Base-by-base conservation (phyloP, 2,113 vertebrate species). In the Chinchilla lanigera region DNA sequence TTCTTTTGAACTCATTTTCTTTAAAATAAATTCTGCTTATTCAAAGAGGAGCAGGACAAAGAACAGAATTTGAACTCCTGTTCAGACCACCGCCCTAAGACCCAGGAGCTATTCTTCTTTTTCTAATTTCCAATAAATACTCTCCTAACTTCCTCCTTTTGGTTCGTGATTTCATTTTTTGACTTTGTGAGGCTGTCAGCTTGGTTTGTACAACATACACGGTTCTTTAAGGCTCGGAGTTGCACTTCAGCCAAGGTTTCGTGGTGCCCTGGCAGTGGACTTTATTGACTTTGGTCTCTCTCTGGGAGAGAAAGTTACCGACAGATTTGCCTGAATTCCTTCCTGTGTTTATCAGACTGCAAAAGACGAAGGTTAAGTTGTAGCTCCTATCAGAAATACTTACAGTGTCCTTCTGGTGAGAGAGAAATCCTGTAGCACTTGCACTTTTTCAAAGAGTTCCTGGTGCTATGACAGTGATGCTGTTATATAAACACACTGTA, bases 221-320 rank as follows among this genome's bases (percentile, higher is more conserved):
- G 3, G 28, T 78, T 28, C 44, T 77, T 33, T 52, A 44, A 12
- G 75, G 13, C 44, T 22, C 6, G 50, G 58, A 83, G n/a, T 61
- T 65, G 4, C 3, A 26, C 19, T 60, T 80, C 12, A 83, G 56
- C 38, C 56, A 58, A 58, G 22, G 5, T 80, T 95, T 65, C 28
- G 10, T 35, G 5, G 26, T 71, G 35, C 77, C 47, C 58, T 95
- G 71, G 63, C 44, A 83, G 9, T 85, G 6, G 58, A 81, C 75
- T 85, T 85, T 33, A 38, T 61, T 94, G 73, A 85, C 33, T 84
- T 92, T 71, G 5, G 56, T 94, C 17, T 95, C 22, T 96, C n/a
- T 41, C 47, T 94, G 65, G 67, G 73, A 93, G 86, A 93, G 22
- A 38, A 56, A 75, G 24, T 86, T 87, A 26, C 50, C 5, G 33